Conservation (phyloP, 2,797 vertebrate genomes). For the Poecilia velifera region DNA sequence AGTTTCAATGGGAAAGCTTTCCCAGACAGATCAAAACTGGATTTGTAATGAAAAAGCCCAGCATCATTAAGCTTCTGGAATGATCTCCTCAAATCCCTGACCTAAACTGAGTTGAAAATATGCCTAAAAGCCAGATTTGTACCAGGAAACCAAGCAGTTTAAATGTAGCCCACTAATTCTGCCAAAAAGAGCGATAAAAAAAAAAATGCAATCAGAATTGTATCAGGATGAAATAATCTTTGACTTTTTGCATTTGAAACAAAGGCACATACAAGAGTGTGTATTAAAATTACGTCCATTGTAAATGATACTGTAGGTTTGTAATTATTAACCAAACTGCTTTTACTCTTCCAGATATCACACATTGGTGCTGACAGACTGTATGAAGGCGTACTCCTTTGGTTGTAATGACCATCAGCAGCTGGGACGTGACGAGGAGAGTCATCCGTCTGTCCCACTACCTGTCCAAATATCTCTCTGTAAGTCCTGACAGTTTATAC, state of each 20-base stretch:
- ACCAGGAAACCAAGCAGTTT: background rate
- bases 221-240: background rate
- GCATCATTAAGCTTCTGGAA: background rate
- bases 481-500: conserved; percentile 20
- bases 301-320: background rate
- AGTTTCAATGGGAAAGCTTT: background rate
- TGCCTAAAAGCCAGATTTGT: background rate
- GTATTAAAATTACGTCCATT: background rate
- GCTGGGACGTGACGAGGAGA: conserved; percentile 69
- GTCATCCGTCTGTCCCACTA: conserved; percentile 77
- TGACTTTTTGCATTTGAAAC: background rate
- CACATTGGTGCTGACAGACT: conserved; percentile 80
- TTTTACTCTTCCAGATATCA: conserved; percentile 71
- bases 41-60: background rate
- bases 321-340: background rate
- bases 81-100: background rate
- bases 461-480: conserved; percentile 70
- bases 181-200: background rate
- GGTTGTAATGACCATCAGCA: conserved; percentile 80
- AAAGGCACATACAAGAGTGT: background rate
- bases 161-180: background rate
- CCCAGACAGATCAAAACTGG: background rate
- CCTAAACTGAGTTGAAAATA: background rate
- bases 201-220: background rate
- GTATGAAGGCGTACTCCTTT: conserved; percentile 82